Conservation (phyloP, 2,888 invertebrate species). For the Micropterix aruncella region DNA sequence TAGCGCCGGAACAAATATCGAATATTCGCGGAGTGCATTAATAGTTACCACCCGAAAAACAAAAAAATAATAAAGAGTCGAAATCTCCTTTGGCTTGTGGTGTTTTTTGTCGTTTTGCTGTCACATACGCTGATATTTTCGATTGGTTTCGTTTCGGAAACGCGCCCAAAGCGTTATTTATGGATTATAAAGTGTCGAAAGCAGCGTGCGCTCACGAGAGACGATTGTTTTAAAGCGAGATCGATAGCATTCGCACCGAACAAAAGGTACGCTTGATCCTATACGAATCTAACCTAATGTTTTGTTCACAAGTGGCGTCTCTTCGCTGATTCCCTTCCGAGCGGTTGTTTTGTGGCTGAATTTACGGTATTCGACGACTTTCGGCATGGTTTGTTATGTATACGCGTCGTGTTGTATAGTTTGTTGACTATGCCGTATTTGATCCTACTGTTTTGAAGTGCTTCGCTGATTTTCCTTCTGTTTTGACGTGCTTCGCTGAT, state of each 20-base stretch:
- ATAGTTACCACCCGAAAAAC: not conserved
- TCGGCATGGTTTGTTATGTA: too few species aligned
- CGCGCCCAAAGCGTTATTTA: not conserved
- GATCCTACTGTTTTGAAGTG: too few species aligned
- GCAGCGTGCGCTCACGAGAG: not conserved
- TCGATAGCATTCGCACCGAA: slow-evolving; percentile 40
- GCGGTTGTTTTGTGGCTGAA: not conserved
- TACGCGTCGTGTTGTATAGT: too few species aligned
- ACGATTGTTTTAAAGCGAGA: slow-evolving; percentile 18
- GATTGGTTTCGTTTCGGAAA: not conserved
- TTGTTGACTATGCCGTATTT: too few species aligned
- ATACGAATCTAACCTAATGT: slow-evolving; percentile 37
- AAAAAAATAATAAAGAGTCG: not conserved
- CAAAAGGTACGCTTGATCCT: slow-evolving; percentile 44
- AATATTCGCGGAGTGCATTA: not conserved
- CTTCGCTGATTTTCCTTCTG: too few species aligned
- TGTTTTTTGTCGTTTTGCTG: not conserved
- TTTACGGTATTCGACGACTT: too few species aligned
- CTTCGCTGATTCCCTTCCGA: not conserved
- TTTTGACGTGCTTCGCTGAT: too few species aligned
- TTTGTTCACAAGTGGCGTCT: slow-evolving; percentile 31
- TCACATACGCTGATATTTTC: not conserved
- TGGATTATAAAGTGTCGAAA: not conserved
- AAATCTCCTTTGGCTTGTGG: not conserved
- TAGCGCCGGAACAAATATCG: not conserved